These are phyloP conservation scores for Syngnathoides biaculeatus DNA, from an alignment of 2,113 vertebrate species.

Conservation along the genomic window DNA sequence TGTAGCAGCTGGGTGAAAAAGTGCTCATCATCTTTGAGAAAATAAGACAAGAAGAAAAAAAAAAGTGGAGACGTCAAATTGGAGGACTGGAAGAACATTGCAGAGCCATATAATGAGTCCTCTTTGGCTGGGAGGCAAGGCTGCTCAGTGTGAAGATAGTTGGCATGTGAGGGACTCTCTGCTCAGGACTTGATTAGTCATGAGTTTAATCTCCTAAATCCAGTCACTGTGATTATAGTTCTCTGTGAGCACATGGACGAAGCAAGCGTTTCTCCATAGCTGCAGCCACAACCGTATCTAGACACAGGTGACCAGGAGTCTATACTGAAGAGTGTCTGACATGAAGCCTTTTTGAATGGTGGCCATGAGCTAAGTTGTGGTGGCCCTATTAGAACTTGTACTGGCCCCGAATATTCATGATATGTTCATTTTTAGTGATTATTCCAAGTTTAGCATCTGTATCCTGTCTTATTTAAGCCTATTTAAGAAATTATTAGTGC, in stretches of 20 bases:
- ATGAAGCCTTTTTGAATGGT: too few species aligned
- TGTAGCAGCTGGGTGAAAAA: not conserved
- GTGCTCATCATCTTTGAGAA: not conserved
- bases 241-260: constrained; percentile 30
- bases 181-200: constrained; percentile 51
- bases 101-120: constrained; percentile 2
- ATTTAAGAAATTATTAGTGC: too few species aligned
- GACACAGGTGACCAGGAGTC: constrained; percentile 3
- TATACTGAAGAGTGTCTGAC: not conserved
- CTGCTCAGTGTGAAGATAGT: constrained; percentile 9
- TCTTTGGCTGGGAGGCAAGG: not conserved
- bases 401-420: too few species aligned
- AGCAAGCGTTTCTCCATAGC: constrained; percentile 5
- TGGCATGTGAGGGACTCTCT: constrained; percentile 18
- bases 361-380: too few species aligned
- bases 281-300: not conserved
- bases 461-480: too few species aligned
- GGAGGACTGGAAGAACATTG: not conserved
- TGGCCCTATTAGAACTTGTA: too few species aligned
- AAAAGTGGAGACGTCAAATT: not conserved
- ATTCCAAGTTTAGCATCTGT: too few species aligned
- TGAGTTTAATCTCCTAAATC: constrained; percentile 66
- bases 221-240: constrained; percentile 41
- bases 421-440: too few species aligned
- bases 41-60: not conserved